Evolutionary conservation across 2,888 invertebrate genomes (phyloP), one percentile per base, ranked within the genome.

Genomic region (Cosmopolites sordidus): DNA sequence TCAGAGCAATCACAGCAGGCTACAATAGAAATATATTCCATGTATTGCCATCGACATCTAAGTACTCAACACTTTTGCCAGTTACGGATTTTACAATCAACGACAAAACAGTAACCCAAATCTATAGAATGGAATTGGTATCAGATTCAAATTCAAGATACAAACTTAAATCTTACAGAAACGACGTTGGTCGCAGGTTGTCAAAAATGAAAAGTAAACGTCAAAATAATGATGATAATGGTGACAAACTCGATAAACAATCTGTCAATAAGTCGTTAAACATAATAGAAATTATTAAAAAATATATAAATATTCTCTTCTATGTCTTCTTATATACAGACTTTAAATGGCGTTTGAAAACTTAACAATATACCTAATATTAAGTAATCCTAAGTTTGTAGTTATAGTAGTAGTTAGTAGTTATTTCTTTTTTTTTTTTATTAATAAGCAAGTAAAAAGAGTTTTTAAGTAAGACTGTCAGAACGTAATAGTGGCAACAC

Each of bases 41-140:
- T 50, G 77, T 82, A 29, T 77, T 73, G 51, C 79, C 81, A 1
- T 79, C 79, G 48, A 75, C 75, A 71, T 69, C 65, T 46, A 74
- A 74, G 51, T 78, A 79, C 60, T 76, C 79, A 54, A 78, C 80
- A 1, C 62, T 79, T 33, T 61, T 80, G 16, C 77, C 62, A 5
- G 33, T 58, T 14, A 58, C 61, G 1, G 49, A 50, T 16, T n/a
- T 37, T 22, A n/a, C n/a, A n/a, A n/a, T n/a, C n/a, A 46, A 37
- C 30, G 56, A 56, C 4, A 52, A 61, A 39, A 43, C 11, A 27
- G 14, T 53, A 8, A 53, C 29, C 2, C 50, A 55, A 22, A 48
- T 54, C 18, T 58, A 54, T 30, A 39, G 42, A 47, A 38, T 45
- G 33, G 33, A 33, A n/a, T 33, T 33, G 11, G 33, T 6, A 12